A percentile compares a stretch with the other conserved stretches of the same genome.
Conservation (phyloP, 2,888 invertebrate species). For the Scaptomyza reducta region DNA sequence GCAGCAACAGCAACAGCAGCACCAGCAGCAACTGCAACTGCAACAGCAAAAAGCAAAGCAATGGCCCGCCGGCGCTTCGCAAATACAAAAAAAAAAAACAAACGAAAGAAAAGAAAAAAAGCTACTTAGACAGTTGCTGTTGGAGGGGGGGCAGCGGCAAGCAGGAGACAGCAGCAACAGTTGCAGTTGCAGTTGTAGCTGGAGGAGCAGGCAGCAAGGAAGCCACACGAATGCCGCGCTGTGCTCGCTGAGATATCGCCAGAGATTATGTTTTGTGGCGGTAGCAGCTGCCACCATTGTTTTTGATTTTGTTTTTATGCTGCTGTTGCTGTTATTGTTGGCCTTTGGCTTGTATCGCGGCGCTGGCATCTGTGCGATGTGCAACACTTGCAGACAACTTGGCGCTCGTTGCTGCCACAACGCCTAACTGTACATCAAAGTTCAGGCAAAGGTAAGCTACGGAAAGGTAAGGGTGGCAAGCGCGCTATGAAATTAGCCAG, state of each 20-base stretch:
- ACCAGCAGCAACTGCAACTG: conserved; percentile 23
- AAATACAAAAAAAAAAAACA: conserved; percentile 18
- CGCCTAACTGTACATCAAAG: conserved; percentile 50
- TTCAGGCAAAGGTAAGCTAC: conserved; percentile 13
- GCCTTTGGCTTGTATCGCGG: conserved; percentile 79
- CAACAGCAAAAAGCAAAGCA: conserved; percentile 10
- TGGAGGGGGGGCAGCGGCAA: neutral
- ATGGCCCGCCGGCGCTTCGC: conserved; percentile 9
- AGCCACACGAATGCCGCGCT: conserved; percentile 73
- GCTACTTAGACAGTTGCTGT: conserved; percentile 50
- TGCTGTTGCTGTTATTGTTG: conserved; percentile 47
- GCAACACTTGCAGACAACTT: conserved; percentile 79
- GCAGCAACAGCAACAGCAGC: conserved; percentile 24
- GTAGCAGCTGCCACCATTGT: conserved; percentile 80
- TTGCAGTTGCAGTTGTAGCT: conserved; percentile 22
- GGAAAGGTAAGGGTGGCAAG: conserved; percentile 17
- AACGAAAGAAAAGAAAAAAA: conserved; percentile 34
- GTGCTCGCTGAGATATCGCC: conserved; percentile 71
- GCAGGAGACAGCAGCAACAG: conserved; percentile 19
- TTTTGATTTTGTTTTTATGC: conserved; percentile 60
- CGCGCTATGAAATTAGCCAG: conserved; percentile 70
- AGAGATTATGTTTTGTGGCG: conserved; percentile 80
- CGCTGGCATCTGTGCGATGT: conserved; percentile 79
- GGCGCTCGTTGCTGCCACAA: conserved; percentile 60
- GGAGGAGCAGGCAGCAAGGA: conserved; percentile 49